These are phyloP conservation scores for Rhincodon typus DNA, from an alignment of 2,797 vertebrate genomes.

Conservation along the genomic window DNA sequence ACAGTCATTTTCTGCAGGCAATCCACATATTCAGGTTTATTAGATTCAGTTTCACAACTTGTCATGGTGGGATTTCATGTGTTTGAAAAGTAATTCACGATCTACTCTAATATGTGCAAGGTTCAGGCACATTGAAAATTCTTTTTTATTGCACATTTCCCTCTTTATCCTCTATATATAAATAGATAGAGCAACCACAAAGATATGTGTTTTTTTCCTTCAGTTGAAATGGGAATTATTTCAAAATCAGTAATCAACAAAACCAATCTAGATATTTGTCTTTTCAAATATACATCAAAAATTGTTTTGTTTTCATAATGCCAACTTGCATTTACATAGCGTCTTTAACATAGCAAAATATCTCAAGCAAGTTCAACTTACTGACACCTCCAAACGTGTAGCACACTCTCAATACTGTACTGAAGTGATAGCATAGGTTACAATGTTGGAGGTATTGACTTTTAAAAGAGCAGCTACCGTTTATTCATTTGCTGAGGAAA, in stretches of 20 bases:
- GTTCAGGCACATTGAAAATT: not conserved
- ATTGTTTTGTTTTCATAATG: not conserved
- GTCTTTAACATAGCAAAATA: not conserved
- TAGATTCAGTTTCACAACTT: constrained; percentile 6
- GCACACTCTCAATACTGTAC: not conserved
- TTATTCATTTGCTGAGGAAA: no score
- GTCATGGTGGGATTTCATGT: not conserved
- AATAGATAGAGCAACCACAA: not conserved
- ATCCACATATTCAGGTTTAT: not conserved
- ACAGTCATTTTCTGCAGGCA: not conserved
- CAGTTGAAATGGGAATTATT: not conserved
- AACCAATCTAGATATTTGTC: not conserved
- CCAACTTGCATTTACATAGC: not conserved
- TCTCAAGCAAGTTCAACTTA: not conserved
- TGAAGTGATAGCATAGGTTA: not conserved
- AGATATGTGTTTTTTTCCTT: not conserved
- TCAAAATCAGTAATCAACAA: not conserved
- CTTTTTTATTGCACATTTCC: not conserved
- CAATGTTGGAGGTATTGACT: not conserved
- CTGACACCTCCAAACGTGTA: not conserved
- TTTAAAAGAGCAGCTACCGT: not conserved
- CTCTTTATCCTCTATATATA: not conserved
- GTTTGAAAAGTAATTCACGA: not conserved
- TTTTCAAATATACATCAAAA: not conserved
- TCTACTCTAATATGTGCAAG: not conserved